Evolutionary conservation across 2,797 vertebrate species (phyloP).

Genomic region (Peromyscus aztecus): DNA sequence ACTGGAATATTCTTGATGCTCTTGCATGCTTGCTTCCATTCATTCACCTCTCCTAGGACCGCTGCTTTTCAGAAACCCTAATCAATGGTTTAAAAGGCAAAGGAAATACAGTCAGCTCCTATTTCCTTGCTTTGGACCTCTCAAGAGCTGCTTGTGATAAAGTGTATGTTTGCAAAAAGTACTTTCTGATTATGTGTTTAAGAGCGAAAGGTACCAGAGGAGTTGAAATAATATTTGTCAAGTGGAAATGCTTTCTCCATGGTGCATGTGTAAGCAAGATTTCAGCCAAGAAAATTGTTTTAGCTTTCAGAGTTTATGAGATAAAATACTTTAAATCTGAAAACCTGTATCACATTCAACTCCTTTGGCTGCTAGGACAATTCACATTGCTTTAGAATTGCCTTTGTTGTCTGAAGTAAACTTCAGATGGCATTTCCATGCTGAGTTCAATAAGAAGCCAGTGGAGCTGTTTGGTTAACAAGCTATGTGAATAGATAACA

Average conservation of each 20-base stretch:
- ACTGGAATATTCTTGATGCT: background rate
- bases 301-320: background rate
- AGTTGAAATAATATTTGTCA: background rate
- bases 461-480: background rate
- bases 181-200: background rate
- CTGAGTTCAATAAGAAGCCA: background rate
- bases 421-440: background rate
- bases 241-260: background rate
- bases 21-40: background rate
- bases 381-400: constrained; percentile 10
- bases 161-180: background rate
- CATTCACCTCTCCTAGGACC: background rate
- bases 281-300: background rate
- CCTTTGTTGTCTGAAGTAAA: background rate
- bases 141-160: background rate
- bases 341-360: background rate
- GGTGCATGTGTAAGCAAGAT: background rate
- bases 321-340: background rate
- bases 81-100: background rate
- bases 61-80: constrained; percentile 19
- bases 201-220: background rate
- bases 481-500: background rate
- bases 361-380: background rate
- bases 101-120: background rate
- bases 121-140: background rate